phyloP scores from a whole-genome alignment of 2,113 vertebrate species.

The Pungitius pungitius region DNA sequence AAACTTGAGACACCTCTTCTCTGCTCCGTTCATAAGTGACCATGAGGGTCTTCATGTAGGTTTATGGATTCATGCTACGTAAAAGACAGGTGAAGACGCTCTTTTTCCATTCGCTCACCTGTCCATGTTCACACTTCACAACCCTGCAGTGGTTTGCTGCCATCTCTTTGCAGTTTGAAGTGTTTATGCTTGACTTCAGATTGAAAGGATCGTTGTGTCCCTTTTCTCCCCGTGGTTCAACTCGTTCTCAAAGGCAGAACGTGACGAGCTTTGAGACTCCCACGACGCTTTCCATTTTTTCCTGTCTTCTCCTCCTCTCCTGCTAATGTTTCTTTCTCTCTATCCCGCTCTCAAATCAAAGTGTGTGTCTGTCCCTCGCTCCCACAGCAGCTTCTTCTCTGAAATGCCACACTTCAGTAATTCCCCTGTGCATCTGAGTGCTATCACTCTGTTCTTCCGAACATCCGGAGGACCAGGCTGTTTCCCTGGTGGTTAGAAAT shows the following conservation, averaged over 20 bases:
- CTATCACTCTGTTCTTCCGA: conserved; percentile 25
- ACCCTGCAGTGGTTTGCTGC: neutral
- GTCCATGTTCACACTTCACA: neutral
- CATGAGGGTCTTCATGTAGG: conserved; percentile 9
- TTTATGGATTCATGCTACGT: conserved; percentile 19
- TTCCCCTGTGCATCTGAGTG: conserved; percentile 36
- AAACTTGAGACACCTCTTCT: conserved; percentile 2
- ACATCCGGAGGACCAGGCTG: conserved; percentile 21
- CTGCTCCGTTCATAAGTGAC: conserved; percentile 45
- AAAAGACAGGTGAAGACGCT: conserved; percentile 32
- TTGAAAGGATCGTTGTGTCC: neutral
- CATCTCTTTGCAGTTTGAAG: neutral
- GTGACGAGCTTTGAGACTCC: conserved; percentile 9
- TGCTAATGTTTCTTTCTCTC: conserved; percentile 12
- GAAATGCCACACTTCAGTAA: conserved; percentile 35
- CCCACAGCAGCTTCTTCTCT: conserved; percentile 43
- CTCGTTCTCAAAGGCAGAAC: conserved; percentile 7
- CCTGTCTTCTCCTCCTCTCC: conserved; percentile 9
- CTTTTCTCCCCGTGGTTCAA: conserved; percentile 2
- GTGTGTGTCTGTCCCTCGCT: conserved; percentile 38
- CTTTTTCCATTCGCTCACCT: conserved; percentile 5
- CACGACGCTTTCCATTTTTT: neutral
- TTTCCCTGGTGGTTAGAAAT: conserved; percentile 56
- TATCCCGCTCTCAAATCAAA: conserved; percentile 17
- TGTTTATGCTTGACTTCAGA: conserved; percentile 4